These are phyloP conservation scores for Heliconius melpomene DNA, from an alignment of 1,140 invertebrate species.

Conservation along the genomic window DNA sequence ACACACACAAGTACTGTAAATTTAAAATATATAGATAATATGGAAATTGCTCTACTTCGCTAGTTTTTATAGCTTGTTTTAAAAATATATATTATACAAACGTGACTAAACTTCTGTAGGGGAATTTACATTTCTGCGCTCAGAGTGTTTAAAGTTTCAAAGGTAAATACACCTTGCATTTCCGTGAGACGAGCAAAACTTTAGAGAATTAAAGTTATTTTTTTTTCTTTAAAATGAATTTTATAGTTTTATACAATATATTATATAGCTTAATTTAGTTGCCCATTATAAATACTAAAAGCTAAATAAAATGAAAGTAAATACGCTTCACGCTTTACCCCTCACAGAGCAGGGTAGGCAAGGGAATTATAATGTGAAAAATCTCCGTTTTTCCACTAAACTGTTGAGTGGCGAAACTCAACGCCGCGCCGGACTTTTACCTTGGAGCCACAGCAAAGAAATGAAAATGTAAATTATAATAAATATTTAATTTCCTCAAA, in stretches of 20 bases:
- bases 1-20: too few relatives aligned
- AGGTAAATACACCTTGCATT: neutral
- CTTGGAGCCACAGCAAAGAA: too few relatives aligned
- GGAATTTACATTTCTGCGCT: constrained; percentile 7
- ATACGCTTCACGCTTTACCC: too few relatives aligned
- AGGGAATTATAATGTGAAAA: too few relatives aligned
- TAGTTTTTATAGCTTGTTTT: neutral
- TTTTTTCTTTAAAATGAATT: neutral
- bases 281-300: neutral
- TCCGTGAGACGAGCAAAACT: neutral
- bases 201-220: neutral
- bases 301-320: neutral
- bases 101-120: neutral
- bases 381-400: too few relatives aligned
- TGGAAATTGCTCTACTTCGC: neutral
- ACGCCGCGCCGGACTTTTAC: too few relatives aligned
- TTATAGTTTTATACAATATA: neutral
- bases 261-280: neutral
- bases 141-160: constrained; percentile 9
- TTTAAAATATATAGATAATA: too few relatives aligned
- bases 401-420: too few relatives aligned
- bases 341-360: too few relatives aligned
- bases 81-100: neutral
- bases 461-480: too few relatives aligned
- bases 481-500: too few relatives aligned